phyloP scores from a whole-genome alignment of 1,140 invertebrate species.

The Philotrypesis tridentata region DNA sequence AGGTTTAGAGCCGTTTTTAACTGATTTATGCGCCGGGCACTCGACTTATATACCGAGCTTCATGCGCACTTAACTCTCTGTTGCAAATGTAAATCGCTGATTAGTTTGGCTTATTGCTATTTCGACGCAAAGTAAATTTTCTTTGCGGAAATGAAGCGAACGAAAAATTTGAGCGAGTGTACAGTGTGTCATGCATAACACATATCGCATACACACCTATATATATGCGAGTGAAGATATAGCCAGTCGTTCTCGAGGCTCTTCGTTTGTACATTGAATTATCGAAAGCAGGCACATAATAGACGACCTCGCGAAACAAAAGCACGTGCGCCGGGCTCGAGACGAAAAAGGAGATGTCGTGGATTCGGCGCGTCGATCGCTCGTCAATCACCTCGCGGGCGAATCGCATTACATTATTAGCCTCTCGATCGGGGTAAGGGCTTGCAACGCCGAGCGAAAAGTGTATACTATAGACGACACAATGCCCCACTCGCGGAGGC shows the following conservation, averaged over 20 bases:
- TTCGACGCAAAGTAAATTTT: no score
- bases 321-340: not conserved
- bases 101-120: no score
- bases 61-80: not conserved
- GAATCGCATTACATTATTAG: slow-evolving; percentile 44
- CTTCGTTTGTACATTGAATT: not conserved
- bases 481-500: slow-evolving; percentile 47
- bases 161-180: no score
- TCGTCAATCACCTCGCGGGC: slow-evolving; percentile 27
- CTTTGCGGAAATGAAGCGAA: no score
- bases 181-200: no score
- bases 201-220: no score
- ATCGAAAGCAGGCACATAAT: not conserved
- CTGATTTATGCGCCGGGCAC: not conserved
- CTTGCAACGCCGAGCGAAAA: not conserved
- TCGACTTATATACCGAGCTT: no score
- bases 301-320: not conserved
- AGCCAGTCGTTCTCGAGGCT: no score
- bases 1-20: not conserved
- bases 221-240: no score
- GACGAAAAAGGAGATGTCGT: not conserved
- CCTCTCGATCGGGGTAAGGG: slow-evolving; percentile 32
- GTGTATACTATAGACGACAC: slow-evolving; percentile 32
- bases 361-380: not conserved
- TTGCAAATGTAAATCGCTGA: not conserved